Conservation (phyloP, 1,140 invertebrate species). For the Drosophila pachea region DNA sequence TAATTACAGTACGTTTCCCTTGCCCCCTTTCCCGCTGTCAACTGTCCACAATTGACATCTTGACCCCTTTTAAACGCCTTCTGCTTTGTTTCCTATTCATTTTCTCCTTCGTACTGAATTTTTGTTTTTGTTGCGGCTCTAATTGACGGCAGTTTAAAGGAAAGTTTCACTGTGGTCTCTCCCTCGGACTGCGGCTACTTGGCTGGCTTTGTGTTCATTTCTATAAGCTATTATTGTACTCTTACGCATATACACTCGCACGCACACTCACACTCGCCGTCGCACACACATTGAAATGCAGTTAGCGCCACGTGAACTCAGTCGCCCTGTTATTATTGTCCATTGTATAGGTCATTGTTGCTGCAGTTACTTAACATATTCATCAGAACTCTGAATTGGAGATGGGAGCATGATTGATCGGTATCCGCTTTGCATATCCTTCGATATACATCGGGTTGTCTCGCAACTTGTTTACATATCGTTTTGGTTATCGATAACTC, state of each 20-base stretch:
- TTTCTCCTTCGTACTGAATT: neutral
- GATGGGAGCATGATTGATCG: neutral
- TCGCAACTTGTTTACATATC: too few relatives aligned
- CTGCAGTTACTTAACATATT: slow-evolving; percentile 6
- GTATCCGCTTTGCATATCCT: too few relatives aligned
- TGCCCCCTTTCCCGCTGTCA: neutral
- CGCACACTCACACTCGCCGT: neutral
- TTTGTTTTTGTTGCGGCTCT: neutral
- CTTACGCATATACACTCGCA: neutral
- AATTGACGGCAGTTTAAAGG: slow-evolving; percentile 23
- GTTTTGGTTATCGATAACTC: too few relatives aligned
- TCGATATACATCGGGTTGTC: too few relatives aligned
- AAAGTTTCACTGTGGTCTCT: neutral
- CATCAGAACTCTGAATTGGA: neutral
- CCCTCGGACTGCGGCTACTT: slow-evolving; percentile 11
- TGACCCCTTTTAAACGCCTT: slow-evolving; percentile 22
- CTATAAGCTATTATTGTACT: slow-evolving; percentile 18
- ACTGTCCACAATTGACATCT: slow-evolving; percentile 26
- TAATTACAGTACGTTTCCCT: neutral
- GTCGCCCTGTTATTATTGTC: neutral
- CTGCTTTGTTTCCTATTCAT: neutral
- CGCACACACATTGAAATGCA: slow-evolving; percentile 13
- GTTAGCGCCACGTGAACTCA: slow-evolving; percentile 36
- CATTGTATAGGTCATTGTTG: slow-evolving; percentile 5
- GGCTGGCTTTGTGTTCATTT: slow-evolving; percentile 17